phyloP scores from a whole-genome alignment of 2,797 vertebrate species.

The Scyliorhinus canicula region DNA sequence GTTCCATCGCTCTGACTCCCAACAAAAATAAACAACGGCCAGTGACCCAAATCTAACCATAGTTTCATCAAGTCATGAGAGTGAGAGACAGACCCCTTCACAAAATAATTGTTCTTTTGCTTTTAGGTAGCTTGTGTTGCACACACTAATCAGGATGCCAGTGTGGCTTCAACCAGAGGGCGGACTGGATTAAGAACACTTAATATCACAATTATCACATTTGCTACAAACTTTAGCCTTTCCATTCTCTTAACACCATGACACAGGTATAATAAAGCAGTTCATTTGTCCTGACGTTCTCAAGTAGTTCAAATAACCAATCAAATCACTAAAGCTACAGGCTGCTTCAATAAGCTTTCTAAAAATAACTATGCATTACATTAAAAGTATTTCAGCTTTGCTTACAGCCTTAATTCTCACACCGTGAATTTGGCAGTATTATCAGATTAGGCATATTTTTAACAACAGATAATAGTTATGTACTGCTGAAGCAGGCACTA shows the following conservation, averaged over 20 bases:
- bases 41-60: neutral
- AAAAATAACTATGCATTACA: conserved; percentile 3
- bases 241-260: neutral
- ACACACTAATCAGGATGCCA: neutral
- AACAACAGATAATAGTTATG: conserved; percentile 58
- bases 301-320: neutral
- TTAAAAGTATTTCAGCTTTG: conserved; percentile 13
- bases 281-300: neutral
- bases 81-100: neutral
- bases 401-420: conserved; percentile 3
- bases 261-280: neutral
- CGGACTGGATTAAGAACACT: neutral
- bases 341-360: neutral
- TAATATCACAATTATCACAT: neutral
- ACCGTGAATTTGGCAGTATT: conserved; percentile 45
- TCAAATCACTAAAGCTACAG: neutral
- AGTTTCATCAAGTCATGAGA: neutral
- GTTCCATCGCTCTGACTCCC: neutral
- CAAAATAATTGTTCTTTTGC: neutral
- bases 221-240: neutral
- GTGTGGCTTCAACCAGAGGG: neutral
- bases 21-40: neutral
- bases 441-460: conserved; percentile 68
- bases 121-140: neutral
- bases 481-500: conserved; percentile 51